These are phyloP conservation scores for Alexandromys fortis DNA, from an alignment of 2,113 vertebrate genomes.

Conservation along the genomic window DNA sequence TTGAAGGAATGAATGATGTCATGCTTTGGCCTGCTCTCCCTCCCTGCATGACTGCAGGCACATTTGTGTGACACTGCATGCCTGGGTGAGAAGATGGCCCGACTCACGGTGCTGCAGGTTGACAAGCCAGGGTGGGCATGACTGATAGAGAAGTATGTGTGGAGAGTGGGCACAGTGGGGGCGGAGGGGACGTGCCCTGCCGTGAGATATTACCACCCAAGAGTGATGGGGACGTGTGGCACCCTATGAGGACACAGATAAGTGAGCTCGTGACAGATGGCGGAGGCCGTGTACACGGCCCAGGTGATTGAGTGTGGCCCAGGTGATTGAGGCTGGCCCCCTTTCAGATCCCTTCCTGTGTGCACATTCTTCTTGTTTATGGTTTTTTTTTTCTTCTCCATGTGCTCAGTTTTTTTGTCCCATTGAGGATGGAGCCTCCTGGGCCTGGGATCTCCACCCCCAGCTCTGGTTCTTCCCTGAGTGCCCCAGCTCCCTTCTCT, in stretches of 20 bases:
- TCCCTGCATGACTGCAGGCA: too few species aligned
- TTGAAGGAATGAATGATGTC: neutral
- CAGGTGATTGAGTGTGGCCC: neutral
- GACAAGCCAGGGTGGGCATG: neutral
- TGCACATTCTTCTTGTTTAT: fast-evolving
- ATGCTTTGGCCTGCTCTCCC: neutral
- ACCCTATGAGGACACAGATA: neutral
- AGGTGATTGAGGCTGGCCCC: neutral
- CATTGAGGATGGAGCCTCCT: neutral
- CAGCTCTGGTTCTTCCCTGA: too few species aligned
- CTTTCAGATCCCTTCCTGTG: neutral
- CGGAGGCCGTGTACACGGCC: neutral
- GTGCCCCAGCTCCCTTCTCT: neutral
- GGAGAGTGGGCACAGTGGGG: neutral
- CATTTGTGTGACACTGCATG: neutral
- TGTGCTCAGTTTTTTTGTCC: neutral
- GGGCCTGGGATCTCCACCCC: neutral
- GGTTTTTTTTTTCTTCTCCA: neutral
- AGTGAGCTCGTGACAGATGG: neutral
- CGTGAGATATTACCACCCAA: neutral
- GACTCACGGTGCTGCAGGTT: neutral
- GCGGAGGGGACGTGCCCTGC: neutral
- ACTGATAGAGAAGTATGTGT: neutral
- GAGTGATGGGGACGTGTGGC: too few species aligned
- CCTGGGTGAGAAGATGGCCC: neutral